A percentile compares a stretch with the other conserved stretches of the same genome.
Evolutionary conservation across 2,113 vertebrate genomes (phyloP).

Genomic region (Agapornis roseicollis): DNA sequence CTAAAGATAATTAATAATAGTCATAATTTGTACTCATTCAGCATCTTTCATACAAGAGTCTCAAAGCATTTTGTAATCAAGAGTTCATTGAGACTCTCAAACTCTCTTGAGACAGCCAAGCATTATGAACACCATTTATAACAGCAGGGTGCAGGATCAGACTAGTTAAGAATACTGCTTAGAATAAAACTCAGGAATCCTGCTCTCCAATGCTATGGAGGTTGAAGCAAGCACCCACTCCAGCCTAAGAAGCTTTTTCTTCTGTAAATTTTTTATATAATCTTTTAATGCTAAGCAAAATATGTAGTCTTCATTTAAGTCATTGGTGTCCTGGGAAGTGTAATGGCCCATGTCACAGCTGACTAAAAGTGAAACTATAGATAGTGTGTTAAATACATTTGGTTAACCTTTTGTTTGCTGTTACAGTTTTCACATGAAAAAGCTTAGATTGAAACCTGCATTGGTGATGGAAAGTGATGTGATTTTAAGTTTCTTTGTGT

Average conservation of each 20-base stretch:
- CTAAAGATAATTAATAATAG: constrained; percentile 61
- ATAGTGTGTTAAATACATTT: constrained; percentile 60
- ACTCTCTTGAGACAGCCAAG: constrained; percentile 39
- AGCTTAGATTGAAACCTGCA: constrained; percentile 71
- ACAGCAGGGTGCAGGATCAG: constrained; percentile 55
- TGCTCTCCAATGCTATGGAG: not conserved
- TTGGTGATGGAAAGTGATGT: constrained; percentile 77
- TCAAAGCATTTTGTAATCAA: constrained; percentile 59
- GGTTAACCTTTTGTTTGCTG: constrained; percentile 79
- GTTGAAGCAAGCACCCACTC: not conserved
- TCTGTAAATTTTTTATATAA: constrained; percentile 27
- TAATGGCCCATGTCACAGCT: constrained; percentile 58
- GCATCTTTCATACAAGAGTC: constrained; percentile 58
- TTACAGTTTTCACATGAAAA: constrained; percentile 73
- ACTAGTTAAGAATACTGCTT: constrained; percentile 21
- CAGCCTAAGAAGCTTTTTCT: not conserved
- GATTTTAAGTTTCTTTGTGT: constrained; percentile 72
- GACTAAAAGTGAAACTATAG: constrained; percentile 73
- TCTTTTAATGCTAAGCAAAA: constrained; percentile 57
- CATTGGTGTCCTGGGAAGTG: constrained; percentile 56
- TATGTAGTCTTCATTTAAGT: constrained; percentile 60
- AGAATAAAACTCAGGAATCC: not conserved
- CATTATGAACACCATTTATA: constrained; percentile 37
- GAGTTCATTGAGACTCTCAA: constrained; percentile 42
- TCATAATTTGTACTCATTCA: constrained; percentile 56